Evolutionary conservation across 2,113 vertebrate species (phyloP), one percentile per base, ranked within the genome.

Genomic region (Zosterops japonicus): DNA sequence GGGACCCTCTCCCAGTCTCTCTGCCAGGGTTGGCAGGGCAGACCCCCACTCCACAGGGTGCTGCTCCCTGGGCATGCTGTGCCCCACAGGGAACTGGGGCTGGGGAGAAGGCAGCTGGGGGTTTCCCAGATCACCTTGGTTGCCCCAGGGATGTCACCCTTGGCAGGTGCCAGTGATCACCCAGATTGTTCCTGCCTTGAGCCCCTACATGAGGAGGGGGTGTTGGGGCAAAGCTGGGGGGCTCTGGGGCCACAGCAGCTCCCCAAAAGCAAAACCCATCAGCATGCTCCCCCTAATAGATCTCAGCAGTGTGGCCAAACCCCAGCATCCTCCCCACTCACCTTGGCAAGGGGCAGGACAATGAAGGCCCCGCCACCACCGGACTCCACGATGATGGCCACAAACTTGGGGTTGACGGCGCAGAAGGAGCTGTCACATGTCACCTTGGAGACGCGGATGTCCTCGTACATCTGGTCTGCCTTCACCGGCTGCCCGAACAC

Each of bases 391-490:
- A 99, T 99, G 97, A 99, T 99, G 76, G 99, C 99, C 96, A 99
- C 80, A 87, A 99, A 99, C 96, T 99, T 99, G 94, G 99, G 99
- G 98, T 99, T 99, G 97, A 99, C 98, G 1, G 99, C 99, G 25
- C 99, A 99, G 98, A 99, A 99, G 75, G 99, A 99, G 95, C 99
- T 99, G 98, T 99, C 99, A 98, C 99, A 99, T 0, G 99, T 99
- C 97, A 99, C 99, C 97, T 99, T 99, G 97, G 99, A 99, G 56
- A 99, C 99, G 0, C 99, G 99, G 91, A 99, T 99, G 98, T 99
- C 99, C 96, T 99, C 99, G 1, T 99, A 99, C 93, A 98, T 97
- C 97, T 99, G 99, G 95, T 99, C 99, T 0, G 99, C 98, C 94
- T 99, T 99, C 88, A 98, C 98, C 2, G 98, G 96, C 98, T 99